Evolutionary conservation across 2,113 vertebrate species (phyloP).

Genomic region (Nycticebus coucang): DNA sequence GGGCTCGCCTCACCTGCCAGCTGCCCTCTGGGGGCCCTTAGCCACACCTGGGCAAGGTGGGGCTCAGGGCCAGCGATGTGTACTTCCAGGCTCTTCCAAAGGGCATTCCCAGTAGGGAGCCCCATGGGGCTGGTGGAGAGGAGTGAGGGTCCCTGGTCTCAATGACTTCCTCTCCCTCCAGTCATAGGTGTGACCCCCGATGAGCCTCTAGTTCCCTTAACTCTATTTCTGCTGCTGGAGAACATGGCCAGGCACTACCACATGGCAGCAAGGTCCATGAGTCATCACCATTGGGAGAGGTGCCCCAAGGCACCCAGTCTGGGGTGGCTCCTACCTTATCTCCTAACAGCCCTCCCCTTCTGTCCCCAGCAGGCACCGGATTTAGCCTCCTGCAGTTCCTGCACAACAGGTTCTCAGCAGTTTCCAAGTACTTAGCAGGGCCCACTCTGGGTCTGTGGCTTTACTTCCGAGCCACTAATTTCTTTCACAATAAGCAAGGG

Average conservation of each 20-base stretch:
- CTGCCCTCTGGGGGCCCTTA: no score
- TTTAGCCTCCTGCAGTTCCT: neutral
- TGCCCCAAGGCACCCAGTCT: neutral
- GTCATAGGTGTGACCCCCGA: neutral
- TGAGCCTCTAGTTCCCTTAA: neutral
- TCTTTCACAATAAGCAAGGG: no score
- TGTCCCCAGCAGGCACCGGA: neutral
- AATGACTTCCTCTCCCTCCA: neutral
- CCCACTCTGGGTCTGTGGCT: neutral
- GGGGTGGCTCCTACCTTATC: neutral
- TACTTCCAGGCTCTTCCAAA: no score
- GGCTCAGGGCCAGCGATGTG: no score
- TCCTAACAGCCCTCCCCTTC: no score
- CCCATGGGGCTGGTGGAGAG: neutral
- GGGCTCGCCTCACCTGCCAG: neutral
- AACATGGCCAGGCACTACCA: neutral
- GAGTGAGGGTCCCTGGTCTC: no score
- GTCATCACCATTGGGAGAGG: neutral
- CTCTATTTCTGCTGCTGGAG: neutral
- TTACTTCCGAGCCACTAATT: neutral
- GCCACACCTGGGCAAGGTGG: neutral
- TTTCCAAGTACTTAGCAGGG: rapidly evolving
- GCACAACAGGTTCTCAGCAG: neutral
- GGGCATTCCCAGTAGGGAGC: neutral
- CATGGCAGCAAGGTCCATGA: no score